Base-by-base conservation (phyloP, 2,113 vertebrate genomes). In the Gavia stellata region DNA sequence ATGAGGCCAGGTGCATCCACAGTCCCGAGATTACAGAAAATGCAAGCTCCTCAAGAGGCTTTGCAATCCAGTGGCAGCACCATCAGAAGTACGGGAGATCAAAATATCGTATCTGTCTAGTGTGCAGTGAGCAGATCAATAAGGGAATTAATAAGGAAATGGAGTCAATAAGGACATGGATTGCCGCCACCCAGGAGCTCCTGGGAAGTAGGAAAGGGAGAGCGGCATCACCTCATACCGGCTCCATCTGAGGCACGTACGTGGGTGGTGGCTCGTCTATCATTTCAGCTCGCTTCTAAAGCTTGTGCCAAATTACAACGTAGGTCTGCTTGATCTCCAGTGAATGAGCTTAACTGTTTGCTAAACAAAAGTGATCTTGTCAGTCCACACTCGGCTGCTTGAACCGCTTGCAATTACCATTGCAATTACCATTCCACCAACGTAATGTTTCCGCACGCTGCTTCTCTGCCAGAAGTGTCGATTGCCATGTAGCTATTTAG, bases 291-390 rank as follows among this genome's bases (percentile, higher is more conserved):
- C 2, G 0, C 72, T 86, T 83, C 72, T 79, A 18, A 73, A 82
- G 20, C 62, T 66, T 82, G 23, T 89, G 83, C 92, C 91, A 92
- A 94, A 82, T 77, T 73, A 52, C 65, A 53, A 0, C 7, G 56
- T 72, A 72, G 52, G 42, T 72, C 73, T 96, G 70, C 78, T 82
- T 81, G 52, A 87, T 92, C 84, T 94, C 58, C 5, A 3, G 66
- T 91, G 88, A 91, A 49, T 56, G 70, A 81, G 31, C 68, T 90
- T 81, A 92, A 75, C 87, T 94, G 86, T 94, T 94, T 72, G 65
- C 83, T 91, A 89, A 94, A 91, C 79, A 95, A 49, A 87, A 96
- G 45, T 28, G 70, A 85, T 93, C 61, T 50, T 94, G 92, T 95
- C 86, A 89, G 40, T 88, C 23, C 4, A 3, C 36, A 21, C 9